Percentiles rank a stretch among this genome's conserved stretches.
These are phyloP conservation scores for Acanthurus tractus DNA, from an alignment of 2,797 vertebrate genomes.

Conservation along the genomic window DNA sequence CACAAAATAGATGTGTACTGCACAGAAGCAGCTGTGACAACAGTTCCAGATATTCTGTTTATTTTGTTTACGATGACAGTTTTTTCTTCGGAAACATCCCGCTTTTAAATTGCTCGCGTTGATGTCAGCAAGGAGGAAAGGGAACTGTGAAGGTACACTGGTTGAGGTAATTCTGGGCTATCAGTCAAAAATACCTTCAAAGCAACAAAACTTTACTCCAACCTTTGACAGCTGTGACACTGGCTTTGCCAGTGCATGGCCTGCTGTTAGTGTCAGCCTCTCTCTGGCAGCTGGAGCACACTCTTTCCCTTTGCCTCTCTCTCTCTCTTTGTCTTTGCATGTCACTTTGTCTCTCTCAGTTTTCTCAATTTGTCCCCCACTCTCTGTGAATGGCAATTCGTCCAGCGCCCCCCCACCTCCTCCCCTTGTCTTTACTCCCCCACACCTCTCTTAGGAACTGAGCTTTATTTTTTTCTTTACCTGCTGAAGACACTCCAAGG, in stretches of 20 bases:
- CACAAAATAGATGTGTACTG: conserved; percentile 50
- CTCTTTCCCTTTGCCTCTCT: conserved; percentile 31
- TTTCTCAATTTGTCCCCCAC: conserved; percentile 19
- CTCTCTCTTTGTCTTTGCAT: conserved; percentile 37
- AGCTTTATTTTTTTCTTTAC: conserved; percentile 51
- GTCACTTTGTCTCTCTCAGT: conserved; percentile 30
- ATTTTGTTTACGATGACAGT: conserved; percentile 51
- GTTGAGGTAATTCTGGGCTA: conserved; percentile 63
- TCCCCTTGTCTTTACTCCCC: conserved; percentile 18
- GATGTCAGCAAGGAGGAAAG: conserved; percentile 41
- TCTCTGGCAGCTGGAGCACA: conserved; percentile 63
- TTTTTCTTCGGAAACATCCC: conserved; percentile 38
- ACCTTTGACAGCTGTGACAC: conserved; percentile 69
- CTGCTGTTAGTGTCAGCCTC: conserved; percentile 49
- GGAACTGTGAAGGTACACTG: conserved; percentile 40
- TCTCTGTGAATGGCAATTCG: conserved; percentile 62
- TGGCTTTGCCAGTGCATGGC: conserved; percentile 58
- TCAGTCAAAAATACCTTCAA: conserved; percentile 67
- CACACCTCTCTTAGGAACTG: conserved; percentile 47
- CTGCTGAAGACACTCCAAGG: conserved; percentile 49
- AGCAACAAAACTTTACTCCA: conserved; percentile 62
- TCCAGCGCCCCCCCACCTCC: conserved; percentile 44
- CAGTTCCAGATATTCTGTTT: conserved; percentile 50
- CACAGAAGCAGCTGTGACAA: conserved; percentile 51
- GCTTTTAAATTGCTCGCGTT: conserved; percentile 46